Evolutionary conservation across 1,140 invertebrate species (phyloP).

Genomic region (Ceratina japonica): DNA sequence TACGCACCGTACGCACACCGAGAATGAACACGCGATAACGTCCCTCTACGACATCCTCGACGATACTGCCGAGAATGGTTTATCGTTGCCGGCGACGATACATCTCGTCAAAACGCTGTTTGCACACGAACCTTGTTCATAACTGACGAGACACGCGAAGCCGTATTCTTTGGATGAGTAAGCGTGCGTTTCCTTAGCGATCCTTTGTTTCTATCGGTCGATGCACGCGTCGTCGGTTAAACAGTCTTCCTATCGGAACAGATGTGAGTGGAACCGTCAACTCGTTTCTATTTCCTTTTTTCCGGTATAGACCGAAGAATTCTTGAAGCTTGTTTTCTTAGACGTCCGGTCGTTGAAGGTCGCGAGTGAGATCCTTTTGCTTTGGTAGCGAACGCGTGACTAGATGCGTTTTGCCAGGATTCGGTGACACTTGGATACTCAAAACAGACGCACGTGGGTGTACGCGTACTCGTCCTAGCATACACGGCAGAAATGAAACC

Average conservation of each 20-base stretch:
- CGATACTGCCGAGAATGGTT: constrained; percentile 1
- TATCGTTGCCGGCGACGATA: constrained; percentile 4
- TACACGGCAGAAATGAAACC: constrained; percentile 5
- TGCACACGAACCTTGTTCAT: not conserved
- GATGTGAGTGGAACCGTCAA: not conserved
- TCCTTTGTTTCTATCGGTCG: constrained; percentile 17
- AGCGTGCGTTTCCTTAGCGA: not conserved
- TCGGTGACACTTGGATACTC: constrained; percentile 12
- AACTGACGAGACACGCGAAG: not conserved
- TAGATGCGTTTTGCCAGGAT: constrained; percentile 36
- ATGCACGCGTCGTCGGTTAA: not conserved
- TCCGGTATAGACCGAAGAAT: not conserved
- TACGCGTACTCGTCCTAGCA: not conserved
- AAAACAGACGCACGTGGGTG: constrained; percentile 50
- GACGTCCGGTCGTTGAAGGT: not conserved
- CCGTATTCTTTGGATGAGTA: not conserved
- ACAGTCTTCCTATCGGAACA: not conserved
- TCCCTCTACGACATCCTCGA: constrained; percentile 38
- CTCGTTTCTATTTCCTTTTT: not conserved
- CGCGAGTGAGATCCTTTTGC: constrained; percentile 26
- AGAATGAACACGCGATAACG: constrained; percentile 13
- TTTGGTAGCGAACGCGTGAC: constrained; percentile 40
- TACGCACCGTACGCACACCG: constrained; percentile 1
- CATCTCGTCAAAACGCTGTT: not conserved
- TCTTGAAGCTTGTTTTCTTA: not conserved